Evolutionary conservation across 2,797 vertebrate species (phyloP), one percentile per base, ranked within the genome.

Genomic region (Centroberyx gerrardi): DNA sequence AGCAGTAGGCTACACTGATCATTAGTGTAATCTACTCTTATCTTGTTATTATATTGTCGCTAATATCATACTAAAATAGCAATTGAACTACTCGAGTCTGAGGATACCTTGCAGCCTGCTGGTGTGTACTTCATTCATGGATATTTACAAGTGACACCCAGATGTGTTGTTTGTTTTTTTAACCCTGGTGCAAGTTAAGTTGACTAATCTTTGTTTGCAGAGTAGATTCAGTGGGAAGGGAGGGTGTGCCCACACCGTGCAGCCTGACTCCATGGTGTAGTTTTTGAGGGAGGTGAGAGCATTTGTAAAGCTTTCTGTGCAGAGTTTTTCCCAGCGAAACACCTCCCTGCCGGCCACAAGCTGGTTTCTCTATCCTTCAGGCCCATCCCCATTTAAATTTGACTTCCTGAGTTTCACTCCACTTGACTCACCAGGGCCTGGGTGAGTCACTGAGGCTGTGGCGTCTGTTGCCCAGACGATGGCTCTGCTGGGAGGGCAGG

Each of bases 381-480:
- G 48, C 18, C 13, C 22, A 29, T 64, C 64, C 68, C 15, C 48
- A 1, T 64, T 62, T 72, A 14, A 75, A 13, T 59, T 55, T 49
- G 71, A 81, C 53, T 78, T 75, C 15, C 72, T 52, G 72, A 75
- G 72, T 82, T 81, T 76, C 70, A 58, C 74, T 80, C 40, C 44
- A n/a, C 76, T 87, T 87, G 85, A 90, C 83, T 91, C 87, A 86
- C 85, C 88, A 29, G 42, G 73, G 80, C 60, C 81, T 3, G 79
- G 62, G 62, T 90, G 91, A 90, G 75, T 92, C 89, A 92, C 6
- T 18, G 61, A 82, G 68, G 76, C 79, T 78, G 76, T 76, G 82
- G 69, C 17, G 18, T 79, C 71, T 74, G 52, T 74, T 72, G 74
- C 72, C 82, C 86, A 86, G 72, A 83, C 74, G 84, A 86, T 82